Evolutionary conservation across 1,140 invertebrate genomes (phyloP), one percentile per base, ranked within the genome.

Genomic region (Saccostrea cuccullata): DNA sequence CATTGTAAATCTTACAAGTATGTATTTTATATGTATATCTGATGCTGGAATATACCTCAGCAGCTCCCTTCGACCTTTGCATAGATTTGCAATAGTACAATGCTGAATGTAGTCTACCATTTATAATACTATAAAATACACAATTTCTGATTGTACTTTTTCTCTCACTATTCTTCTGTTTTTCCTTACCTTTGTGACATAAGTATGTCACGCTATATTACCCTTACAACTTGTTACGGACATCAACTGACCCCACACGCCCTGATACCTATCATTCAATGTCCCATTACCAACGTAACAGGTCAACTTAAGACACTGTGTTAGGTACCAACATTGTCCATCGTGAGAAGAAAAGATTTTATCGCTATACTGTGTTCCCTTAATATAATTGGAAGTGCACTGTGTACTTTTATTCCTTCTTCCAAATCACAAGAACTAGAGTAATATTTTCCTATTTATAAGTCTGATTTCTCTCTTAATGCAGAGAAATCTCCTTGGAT

Each of bases 171-270:
- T 77, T 13, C 26, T 77, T 12, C 12, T 77, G 70, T 77, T 15
- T 77, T 6, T 77, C n/a, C 26, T 30, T 13, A 77, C 70, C 23
- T 77, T 77, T 77, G 70, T 77, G 70, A 77, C 70, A 77, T 77
- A 77, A 77, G 70, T 30, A 3, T 26, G 70, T 30, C 70, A 36
- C 12, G 12, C 5, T 36, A 36, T 15, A 36, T 77, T 26, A 36
- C 4, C 30, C 70, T 77, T 77, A 77, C 70, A 36, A 12, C 26
- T 36, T 77, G 70, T 77, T 77, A 77, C 26, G 26, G 70, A 30
- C 70, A 26, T 17, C 70, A 77, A 36, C 26, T 26, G 70, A 30
- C 15, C 70, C 23, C 58, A 26, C 70, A 13, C 70, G 70, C 30
- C 70, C 26, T 9, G 23, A 17, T 23, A 36, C 70, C 26, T 26